Conservation (phyloP, 1,140 invertebrate species). For the Leptinotarsa lineolata region DNA sequence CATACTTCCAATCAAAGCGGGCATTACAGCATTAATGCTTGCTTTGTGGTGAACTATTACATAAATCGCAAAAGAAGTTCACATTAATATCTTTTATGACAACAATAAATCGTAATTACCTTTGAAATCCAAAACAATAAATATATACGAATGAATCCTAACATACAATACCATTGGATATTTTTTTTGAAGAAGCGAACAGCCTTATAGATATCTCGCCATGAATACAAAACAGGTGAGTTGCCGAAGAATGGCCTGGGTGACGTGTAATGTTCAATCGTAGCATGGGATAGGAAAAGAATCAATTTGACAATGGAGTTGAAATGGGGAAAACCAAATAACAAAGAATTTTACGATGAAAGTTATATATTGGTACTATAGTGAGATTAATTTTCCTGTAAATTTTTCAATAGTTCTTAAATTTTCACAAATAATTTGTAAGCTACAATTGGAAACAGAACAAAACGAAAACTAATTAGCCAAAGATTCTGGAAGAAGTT, state of each 20-base stretch:
- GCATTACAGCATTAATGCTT: slow-evolving; percentile 7
- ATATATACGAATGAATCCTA: not conserved
- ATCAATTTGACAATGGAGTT: not conserved
- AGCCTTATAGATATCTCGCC: not conserved
- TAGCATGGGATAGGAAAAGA: not conserved
- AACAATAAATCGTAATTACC: slow-evolving; percentile 23
- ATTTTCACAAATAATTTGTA: too few relatives aligned
- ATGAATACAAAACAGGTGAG: slow-evolving; percentile 17
- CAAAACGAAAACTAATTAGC: too few relatives aligned
- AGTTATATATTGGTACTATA: too few relatives aligned
- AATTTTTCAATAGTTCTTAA: too few relatives aligned
- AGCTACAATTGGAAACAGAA: too few relatives aligned
- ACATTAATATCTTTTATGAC: slow-evolving; percentile 22
- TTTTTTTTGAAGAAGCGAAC: slow-evolving; percentile 1
- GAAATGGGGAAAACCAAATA: too few relatives aligned
- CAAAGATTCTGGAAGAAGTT: too few relatives aligned
- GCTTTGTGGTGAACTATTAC: slow-evolving; percentile 13
- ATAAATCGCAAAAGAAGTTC: slow-evolving; percentile 16
- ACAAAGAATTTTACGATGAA: too few relatives aligned
- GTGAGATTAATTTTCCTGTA: too few relatives aligned
- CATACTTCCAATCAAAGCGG: not conserved
- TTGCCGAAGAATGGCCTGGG: not conserved
- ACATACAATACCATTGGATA: slow-evolving; percentile 4
- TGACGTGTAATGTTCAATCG: not conserved
- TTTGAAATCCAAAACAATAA: slow-evolving; percentile 16